Evolutionary conservation across 1,140 invertebrate genomes (phyloP).

Genomic region (Psix sp.): DNA sequence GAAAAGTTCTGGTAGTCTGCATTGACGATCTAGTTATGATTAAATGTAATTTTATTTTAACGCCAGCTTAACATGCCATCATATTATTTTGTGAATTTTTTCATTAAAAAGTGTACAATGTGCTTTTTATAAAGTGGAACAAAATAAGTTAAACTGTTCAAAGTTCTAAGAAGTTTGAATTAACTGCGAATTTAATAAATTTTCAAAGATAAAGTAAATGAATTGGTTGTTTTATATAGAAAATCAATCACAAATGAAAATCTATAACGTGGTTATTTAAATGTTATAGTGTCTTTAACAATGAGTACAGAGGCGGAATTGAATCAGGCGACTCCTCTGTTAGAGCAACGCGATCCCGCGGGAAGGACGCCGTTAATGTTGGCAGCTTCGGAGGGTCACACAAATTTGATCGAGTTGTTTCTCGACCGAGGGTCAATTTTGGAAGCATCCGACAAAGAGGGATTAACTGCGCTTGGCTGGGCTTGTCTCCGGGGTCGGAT

Average conservation of each 20-base stretch:
- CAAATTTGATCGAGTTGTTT: constrained; percentile 90
- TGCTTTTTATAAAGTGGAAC: too few species aligned
- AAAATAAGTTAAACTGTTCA: too few species aligned
- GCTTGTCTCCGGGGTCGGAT: constrained; percentile 91
- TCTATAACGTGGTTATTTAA: constrained; percentile 8
- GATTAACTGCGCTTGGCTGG: constrained; percentile 93
- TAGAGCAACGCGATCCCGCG: constrained; percentile 82
- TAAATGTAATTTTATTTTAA: constrained; percentile 12
- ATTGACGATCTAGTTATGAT: constrained; percentile 3
- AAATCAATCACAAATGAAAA: background rate
- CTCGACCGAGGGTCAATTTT: constrained; percentile 89
- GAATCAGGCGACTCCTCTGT: constrained; percentile 78
- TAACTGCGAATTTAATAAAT: too few species aligned
- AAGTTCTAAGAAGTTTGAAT: too few species aligned
- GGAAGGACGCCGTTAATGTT: constrained; percentile 90
- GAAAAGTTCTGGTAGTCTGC: too few species aligned
- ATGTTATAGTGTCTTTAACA: constrained; percentile 72
- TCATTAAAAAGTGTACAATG: too few species aligned
- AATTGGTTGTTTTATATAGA: too few species aligned
- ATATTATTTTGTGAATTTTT: too few species aligned
- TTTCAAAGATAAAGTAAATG: too few species aligned
- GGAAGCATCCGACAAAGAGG: constrained; percentile 89
- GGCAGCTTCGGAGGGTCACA: constrained; percentile 93
- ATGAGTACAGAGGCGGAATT: constrained; percentile 78
- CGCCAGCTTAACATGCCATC: constrained; percentile 20